phyloP scores from a whole-genome alignment of 1,140 invertebrate genomes.

The Aphelinus certus region DNA sequence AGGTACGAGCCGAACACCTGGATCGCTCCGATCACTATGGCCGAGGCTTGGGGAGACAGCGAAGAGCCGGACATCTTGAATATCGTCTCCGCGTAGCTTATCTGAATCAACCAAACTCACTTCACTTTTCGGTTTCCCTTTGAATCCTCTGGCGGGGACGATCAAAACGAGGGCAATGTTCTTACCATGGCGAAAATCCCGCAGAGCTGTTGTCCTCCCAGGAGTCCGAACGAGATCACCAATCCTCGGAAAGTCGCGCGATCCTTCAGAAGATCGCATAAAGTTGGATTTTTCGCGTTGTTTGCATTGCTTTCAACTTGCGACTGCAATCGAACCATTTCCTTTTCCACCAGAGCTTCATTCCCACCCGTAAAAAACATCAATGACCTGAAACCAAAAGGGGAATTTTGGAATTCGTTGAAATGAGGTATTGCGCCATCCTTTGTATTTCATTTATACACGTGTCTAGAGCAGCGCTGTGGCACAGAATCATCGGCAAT shows the following conservation, averaged over 20 bases:
- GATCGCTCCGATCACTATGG: conserved; percentile 67
- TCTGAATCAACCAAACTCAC: conserved; percentile 40
- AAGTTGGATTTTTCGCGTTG: conserved; percentile 38
- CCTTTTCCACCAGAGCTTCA: conserved; percentile 52
- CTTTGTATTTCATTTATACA: too few relatives aligned
- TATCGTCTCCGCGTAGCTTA: conserved; percentile 69
- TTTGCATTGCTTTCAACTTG: conserved; percentile 46
- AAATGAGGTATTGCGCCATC: too few relatives aligned
- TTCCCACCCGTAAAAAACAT: conserved; percentile 66
- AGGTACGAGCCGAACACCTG: conserved; percentile 63
- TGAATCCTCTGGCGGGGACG: background rate
- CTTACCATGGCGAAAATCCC: conserved; percentile 61
- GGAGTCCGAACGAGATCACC: conserved; percentile 63
- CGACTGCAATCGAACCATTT: conserved; percentile 49
- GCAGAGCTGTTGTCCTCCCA: conserved; percentile 58
- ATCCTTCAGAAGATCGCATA: conserved; percentile 53
- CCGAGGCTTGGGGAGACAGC: conserved; percentile 60
- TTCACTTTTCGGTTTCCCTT: conserved; percentile 1
- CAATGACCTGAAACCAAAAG: conserved; percentile 59
- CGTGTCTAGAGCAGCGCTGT: too few relatives aligned
- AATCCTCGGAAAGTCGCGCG: conserved; percentile 57
- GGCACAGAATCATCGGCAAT: too few relatives aligned
- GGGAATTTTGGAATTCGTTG: background rate
- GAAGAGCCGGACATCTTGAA: conserved; percentile 66
- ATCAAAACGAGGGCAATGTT: background rate